These are phyloP conservation scores for Malaclemys terrapin DNA, from an alignment of 2,113 vertebrate species.

Conservation along the genomic window DNA sequence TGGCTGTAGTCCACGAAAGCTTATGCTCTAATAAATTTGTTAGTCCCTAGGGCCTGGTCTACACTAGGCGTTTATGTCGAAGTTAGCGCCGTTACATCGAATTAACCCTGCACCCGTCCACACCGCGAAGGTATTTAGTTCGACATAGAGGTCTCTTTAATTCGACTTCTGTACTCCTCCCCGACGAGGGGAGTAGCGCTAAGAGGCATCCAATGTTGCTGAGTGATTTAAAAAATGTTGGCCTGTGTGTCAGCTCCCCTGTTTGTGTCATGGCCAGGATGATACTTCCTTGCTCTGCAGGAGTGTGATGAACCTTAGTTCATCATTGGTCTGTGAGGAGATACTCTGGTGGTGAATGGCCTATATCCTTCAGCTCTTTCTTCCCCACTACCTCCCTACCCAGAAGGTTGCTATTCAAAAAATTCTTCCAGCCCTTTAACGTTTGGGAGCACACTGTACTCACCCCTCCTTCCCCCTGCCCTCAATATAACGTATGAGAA, in stretches of 20 bases:
- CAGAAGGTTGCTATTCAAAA: slow-evolving; percentile 59
- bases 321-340: slow-evolving; percentile 9
- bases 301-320: slow-evolving; percentile 34
- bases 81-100: too few species aligned
- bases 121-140: too few species aligned
- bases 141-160: too few species aligned
- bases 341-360: slow-evolving; percentile 19
- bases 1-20: too few species aligned
- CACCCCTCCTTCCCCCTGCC: background rate
- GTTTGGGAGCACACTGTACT: slow-evolving; percentile 61
- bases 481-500: slow-evolving; percentile 75
- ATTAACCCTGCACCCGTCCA: too few species aligned
- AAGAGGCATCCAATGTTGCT: background rate
- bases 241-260: background rate
- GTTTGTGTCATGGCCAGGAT: background rate
- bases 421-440: slow-evolving; percentile 59
- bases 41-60: too few species aligned
- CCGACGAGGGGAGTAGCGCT: too few species aligned
- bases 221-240: background rate
- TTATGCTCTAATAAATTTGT: too few species aligned
- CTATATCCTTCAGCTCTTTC: slow-evolving; percentile 58
- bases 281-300: slow-evolving; percentile 19
- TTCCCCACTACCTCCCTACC: slow-evolving; percentile 17
- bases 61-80: too few species aligned
- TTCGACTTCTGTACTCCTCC: too few species aligned